phyloP scores from a whole-genome alignment of 2,113 vertebrate species.

The Gobius niger region DNA sequence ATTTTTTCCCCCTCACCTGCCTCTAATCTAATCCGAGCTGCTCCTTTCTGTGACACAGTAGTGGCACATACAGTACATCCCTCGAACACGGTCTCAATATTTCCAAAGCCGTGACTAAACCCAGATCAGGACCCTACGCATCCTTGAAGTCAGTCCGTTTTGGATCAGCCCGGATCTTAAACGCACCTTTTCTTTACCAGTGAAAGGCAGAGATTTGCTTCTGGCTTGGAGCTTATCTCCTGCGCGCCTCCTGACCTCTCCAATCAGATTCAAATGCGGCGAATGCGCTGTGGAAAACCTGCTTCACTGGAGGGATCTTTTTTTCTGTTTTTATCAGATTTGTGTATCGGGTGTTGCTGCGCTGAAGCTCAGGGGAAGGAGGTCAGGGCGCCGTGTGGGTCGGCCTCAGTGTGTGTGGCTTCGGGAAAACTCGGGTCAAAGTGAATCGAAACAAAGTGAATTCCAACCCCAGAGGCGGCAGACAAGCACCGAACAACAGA shows the following conservation, averaged over 20 bases:
- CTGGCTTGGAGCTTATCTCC: background rate
- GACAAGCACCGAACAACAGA: background rate
- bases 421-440: constrained; percentile 6
- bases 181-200: background rate
- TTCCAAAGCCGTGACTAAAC: background rate
- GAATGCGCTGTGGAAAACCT: constrained; percentile 1
- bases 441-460: constrained; percentile 22
- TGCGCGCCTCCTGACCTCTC: background rate
- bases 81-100: background rate
- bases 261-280: constrained; percentile 6
- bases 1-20: too few relatives aligned
- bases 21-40: too few relatives aligned
- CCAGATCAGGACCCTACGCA: background rate
- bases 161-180: background rate
- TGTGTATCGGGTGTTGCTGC: constrained; percentile 13
- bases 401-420: background rate
- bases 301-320: background rate
- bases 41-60: too few relatives aligned
- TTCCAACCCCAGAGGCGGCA: constrained; percentile 15
- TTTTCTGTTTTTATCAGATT: background rate
- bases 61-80: background rate
- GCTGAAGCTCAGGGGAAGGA: constrained; percentile 4
- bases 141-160: too few relatives aligned
- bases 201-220: background rate
- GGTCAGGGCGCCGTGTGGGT: constrained; percentile 9